phyloP scores from a whole-genome alignment of 1,140 invertebrate species.

The Pogonognathellus flavescens region DNA sequence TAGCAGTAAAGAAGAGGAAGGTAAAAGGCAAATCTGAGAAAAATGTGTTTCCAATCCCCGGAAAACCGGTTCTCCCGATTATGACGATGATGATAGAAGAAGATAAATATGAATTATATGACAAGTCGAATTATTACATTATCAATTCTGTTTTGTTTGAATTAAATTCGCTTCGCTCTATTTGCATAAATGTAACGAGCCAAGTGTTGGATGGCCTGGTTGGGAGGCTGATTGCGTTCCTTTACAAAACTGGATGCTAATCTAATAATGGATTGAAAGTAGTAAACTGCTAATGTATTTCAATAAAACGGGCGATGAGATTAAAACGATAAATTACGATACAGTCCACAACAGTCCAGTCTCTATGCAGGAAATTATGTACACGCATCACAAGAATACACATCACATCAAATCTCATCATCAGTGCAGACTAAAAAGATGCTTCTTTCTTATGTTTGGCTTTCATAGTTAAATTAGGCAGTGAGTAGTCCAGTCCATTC shows the following conservation, averaged over 20 bases:
- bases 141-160: conserved; percentile 53
- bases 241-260: conserved; percentile 23
- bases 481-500: neutral
- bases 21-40: neutral
- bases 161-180: conserved; percentile 50
- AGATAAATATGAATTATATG: conserved; percentile 62
- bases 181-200: conserved; percentile 11
- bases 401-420: conserved; percentile 38
- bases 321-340: conserved; percentile 58
- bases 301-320: conserved; percentile 51
- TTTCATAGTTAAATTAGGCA: conserved; percentile 54
- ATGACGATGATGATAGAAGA: conserved; percentile 13
- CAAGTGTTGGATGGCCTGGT: neutral
- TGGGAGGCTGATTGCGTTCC: neutral
- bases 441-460: conserved; percentile 16
- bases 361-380: neutral
- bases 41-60: conserved; percentile 45
- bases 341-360: conserved; percentile 2
- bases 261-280: conserved; percentile 47
- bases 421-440: neutral
- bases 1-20: neutral
- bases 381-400: neutral
- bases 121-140: conserved; percentile 59
- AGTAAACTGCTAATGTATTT: conserved; percentile 47
- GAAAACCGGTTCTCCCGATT: conserved; percentile 55